phyloP scores from a whole-genome alignment of 1,140 invertebrate species.

The Hyles vespertilio region DNA sequence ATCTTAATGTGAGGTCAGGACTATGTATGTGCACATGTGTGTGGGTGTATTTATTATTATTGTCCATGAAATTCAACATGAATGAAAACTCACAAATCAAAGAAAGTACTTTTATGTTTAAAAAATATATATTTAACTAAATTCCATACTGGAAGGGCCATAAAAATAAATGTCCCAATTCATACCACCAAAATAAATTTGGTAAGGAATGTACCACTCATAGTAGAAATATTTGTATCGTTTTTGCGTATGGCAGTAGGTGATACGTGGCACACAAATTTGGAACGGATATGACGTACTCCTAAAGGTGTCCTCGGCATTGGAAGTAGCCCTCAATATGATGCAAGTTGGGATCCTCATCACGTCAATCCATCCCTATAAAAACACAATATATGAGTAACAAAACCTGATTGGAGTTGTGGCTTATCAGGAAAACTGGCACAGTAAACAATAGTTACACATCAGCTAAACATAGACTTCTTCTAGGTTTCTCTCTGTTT shows the following conservation, averaged over 20 bases:
- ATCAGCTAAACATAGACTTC: too few relatives aligned
- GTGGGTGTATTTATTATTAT: too few relatives aligned
- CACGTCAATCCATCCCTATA: conserved; percentile 46
- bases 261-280: conserved; percentile 47
- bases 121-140: conserved; percentile 22
- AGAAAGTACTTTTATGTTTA: too few relatives aligned
- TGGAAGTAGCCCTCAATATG: conserved; percentile 34
- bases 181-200: conserved; percentile 36
- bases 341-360: conserved; percentile 50
- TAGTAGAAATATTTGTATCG: conserved; percentile 45
- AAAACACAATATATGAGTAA: not conserved
- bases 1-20: too few relatives aligned
- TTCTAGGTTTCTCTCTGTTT: too few relatives aligned
- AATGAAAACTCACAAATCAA: too few relatives aligned
- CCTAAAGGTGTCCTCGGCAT: conserved; percentile 32
- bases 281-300: conserved; percentile 43
- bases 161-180: conserved; percentile 56
- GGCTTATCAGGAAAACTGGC: too few relatives aligned
- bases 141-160: conserved; percentile 26
- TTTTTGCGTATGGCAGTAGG: conserved; percentile 36
- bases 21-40: too few relatives aligned
- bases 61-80: too few relatives aligned
- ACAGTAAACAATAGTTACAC: too few relatives aligned
- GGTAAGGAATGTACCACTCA: conserved; percentile 48
- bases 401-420: too few relatives aligned